Evolutionary conservation across 2,888 invertebrate species (phyloP).

Genomic region (Lymantria monacha): DNA sequence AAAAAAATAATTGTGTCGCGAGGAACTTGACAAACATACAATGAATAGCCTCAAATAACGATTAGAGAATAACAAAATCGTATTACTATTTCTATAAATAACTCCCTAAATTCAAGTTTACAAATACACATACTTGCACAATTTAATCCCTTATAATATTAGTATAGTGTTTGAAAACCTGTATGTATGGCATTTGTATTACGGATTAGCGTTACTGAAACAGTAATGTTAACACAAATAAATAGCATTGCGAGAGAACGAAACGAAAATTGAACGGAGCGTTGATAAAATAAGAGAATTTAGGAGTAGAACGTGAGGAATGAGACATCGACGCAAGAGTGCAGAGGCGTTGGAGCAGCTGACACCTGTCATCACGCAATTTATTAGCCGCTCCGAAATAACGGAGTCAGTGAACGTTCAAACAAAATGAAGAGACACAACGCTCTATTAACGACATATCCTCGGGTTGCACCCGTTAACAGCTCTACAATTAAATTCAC

Average conservation of each 20-base stretch:
- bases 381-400: constrained; percentile 81
- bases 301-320: constrained; percentile 80
- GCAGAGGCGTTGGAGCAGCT: constrained; percentile 81
- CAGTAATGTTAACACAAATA: constrained; percentile 65
- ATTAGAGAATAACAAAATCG: too few relatives aligned
- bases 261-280: constrained; percentile 78
- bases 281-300: constrained; percentile 82
- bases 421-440: constrained; percentile 77
- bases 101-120: too few relatives aligned
- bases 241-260: constrained; percentile 68
- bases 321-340: constrained; percentile 82
- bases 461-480: constrained; percentile 62
- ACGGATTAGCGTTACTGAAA: constrained; percentile 14
- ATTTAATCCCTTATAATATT: too few relatives aligned
- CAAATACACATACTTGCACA: too few relatives aligned
- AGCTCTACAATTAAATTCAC: constrained; percentile 64
- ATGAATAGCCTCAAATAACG: too few relatives aligned
- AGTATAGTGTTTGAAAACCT: too few relatives aligned
- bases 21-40: too few relatives aligned
- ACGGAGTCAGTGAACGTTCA: constrained; percentile 77
- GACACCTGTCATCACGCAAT: constrained; percentile 82
- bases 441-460: constrained; percentile 78
- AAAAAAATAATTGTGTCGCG: too few relatives aligned
- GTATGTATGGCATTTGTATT: not conserved
- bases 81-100: too few relatives aligned